These are phyloP conservation scores for Julus scandinavius DNA, from an alignment of 2,888 invertebrate species.

Conservation along the genomic window DNA sequence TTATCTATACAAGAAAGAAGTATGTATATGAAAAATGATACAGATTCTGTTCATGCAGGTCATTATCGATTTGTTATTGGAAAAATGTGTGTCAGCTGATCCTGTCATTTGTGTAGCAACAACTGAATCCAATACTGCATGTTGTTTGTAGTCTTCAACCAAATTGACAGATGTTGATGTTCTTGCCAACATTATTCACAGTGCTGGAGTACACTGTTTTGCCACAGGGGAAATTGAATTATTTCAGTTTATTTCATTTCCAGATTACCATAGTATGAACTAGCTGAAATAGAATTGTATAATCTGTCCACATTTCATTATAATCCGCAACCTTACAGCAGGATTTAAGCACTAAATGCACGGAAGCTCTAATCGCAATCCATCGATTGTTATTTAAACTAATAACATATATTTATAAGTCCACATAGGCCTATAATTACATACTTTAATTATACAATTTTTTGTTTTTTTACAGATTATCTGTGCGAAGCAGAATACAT, in stretches of 20 bases:
- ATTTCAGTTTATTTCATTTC: neutral
- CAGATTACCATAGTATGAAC: neutral
- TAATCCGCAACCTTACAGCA: neutral
- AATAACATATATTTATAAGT: neutral
- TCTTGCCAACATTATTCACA: too few relatives aligned
- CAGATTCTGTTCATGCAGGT: neutral
- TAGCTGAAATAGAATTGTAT: neutral
- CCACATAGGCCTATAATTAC: neutral
- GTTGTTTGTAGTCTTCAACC: too few relatives aligned
- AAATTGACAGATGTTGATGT: too few relatives aligned
- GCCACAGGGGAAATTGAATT: neutral
- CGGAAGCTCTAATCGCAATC: neutral
- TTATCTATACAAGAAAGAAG: neutral
- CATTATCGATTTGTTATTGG: neutral
- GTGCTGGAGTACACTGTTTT: neutral
- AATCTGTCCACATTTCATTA: neutral
- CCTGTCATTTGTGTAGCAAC: neutral
- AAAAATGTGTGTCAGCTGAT: too few relatives aligned
- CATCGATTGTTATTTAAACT: conserved; percentile 4
- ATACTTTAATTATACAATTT: conserved; percentile 13
- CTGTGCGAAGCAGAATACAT: conserved; percentile 53
- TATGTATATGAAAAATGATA: neutral
- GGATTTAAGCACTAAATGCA: conserved; percentile 34
- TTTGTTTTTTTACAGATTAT: conserved; percentile 44
- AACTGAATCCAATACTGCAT: too few relatives aligned